Evolutionary conservation across 1,140 invertebrate species (phyloP).

Genomic region (Asobara japonica): DNA sequence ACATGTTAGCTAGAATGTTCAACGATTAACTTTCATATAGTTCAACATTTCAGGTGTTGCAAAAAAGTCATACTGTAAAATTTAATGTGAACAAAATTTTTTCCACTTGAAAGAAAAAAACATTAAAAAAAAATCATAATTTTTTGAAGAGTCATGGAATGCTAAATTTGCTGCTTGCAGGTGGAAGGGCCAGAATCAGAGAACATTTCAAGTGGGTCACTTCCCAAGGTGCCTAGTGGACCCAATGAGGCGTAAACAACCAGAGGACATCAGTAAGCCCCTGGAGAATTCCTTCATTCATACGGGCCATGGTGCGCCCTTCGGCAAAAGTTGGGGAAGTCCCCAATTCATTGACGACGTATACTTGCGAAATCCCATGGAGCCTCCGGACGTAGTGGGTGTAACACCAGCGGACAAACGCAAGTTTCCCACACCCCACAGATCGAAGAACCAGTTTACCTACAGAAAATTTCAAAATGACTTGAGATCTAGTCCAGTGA

Average conservation of each 20-base stretch:
- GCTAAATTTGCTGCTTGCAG: too few relatives aligned
- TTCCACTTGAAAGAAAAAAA: too few relatives aligned
- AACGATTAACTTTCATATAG: too few relatives aligned
- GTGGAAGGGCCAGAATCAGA: conserved; percentile 96
- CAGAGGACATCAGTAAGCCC: conserved; percentile 80
- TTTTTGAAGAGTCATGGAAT: too few relatives aligned
- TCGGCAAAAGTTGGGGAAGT: conserved; percentile 87
- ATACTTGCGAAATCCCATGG: conserved; percentile 85
- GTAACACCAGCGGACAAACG: conserved; percentile 56
- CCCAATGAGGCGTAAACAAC: conserved; percentile 72
- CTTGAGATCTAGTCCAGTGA: conserved; percentile 56
- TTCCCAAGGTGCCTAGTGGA: conserved; percentile 80
- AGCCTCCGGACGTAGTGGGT: conserved; percentile 79
- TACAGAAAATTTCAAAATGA: conserved; percentile 82
- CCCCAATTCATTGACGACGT: conserved; percentile 84
- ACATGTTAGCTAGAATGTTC: too few relatives aligned
- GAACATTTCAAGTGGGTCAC: conserved; percentile 85
- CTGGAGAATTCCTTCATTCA: conserved; percentile 89
- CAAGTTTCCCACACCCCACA: conserved; percentile 63
- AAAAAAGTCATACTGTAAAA: too few relatives aligned
- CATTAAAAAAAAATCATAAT: too few relatives aligned
- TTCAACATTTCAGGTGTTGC: too few relatives aligned
- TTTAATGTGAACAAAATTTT: too few relatives aligned
- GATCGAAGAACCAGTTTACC: conserved; percentile 75
- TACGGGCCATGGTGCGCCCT: conserved; percentile 78